Evolutionary conservation across 2,113 vertebrate species (phyloP).

Genomic region (Chelonoidis abingdonii): DNA sequence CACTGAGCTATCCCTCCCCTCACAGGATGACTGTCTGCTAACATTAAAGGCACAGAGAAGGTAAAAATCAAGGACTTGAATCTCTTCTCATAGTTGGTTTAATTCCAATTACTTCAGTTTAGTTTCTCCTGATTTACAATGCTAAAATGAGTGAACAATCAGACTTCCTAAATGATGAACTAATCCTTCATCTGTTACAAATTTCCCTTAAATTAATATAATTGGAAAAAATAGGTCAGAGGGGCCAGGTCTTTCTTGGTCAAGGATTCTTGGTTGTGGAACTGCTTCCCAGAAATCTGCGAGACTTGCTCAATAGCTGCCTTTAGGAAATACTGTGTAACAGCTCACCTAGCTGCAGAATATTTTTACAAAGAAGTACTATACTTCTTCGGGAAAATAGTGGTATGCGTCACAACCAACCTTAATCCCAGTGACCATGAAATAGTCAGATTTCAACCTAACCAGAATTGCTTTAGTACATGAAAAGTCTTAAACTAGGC

Average conservation of each 20-base stretch:
- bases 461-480: not conserved
- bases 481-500: not conserved
- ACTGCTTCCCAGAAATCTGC: not conserved
- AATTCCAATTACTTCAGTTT: not conserved
- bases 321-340: not conserved
- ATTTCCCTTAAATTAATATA: not conserved
- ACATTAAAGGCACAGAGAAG: not conserved
- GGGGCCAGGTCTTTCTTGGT: rapidly evolving
- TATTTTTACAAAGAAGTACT: not conserved
- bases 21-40: not conserved
- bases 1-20: no score
- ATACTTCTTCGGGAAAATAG: not conserved
- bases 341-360: not conserved
- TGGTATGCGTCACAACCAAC: not conserved
- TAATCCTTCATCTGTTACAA: not conserved
- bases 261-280: not conserved
- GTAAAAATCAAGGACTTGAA: not conserved
- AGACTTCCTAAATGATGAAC: rapidly evolving
- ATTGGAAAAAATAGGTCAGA: not conserved
- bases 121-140: not conserved
- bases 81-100: not conserved
- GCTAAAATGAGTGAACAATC: not conserved
- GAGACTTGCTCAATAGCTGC: not conserved
- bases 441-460: not conserved
- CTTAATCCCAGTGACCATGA: not conserved